Evolutionary conservation across 2,113 vertebrate species (phyloP).

Genomic region (Ammodytes dubius): DNA sequence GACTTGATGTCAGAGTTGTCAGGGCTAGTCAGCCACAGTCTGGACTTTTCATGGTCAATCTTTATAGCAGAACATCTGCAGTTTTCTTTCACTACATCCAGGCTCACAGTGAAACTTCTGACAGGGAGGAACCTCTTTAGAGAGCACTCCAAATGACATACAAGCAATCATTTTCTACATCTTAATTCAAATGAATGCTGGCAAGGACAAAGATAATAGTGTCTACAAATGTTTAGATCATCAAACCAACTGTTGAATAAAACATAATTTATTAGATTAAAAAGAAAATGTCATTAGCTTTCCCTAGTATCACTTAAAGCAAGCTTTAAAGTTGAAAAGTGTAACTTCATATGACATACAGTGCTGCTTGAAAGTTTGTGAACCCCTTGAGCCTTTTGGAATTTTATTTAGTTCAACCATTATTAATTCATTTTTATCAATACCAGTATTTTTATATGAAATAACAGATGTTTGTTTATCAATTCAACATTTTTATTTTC

Average conservation of each 20-base stretch:
- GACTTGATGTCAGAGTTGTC: slow-evolving; percentile 43
- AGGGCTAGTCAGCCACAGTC: slow-evolving; percentile 31
- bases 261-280: neutral
- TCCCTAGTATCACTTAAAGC: neutral
- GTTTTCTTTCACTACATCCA: slow-evolving; percentile 31
- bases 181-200: neutral
- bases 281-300: neutral
- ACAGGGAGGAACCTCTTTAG: neutral
- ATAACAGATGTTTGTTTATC: too few relatives aligned
- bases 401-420: too few relatives aligned
- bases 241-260: neutral
- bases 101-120: slow-evolving; percentile 9
- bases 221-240: neutral
- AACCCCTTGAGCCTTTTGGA: too few relatives aligned
- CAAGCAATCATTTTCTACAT: neutral
- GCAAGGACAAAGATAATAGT: neutral
- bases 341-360: neutral
- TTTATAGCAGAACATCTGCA: neutral
- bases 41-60: slow-evolving; percentile 43
- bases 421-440: too few relatives aligned
- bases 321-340: neutral
- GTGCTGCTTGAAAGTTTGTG: too few relatives aligned
- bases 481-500: too few relatives aligned
- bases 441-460: too few relatives aligned
- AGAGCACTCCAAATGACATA: too few relatives aligned